Base-by-base conservation (phyloP, 2,888 invertebrate genomes). In the Eristalis intricaria region DNA sequence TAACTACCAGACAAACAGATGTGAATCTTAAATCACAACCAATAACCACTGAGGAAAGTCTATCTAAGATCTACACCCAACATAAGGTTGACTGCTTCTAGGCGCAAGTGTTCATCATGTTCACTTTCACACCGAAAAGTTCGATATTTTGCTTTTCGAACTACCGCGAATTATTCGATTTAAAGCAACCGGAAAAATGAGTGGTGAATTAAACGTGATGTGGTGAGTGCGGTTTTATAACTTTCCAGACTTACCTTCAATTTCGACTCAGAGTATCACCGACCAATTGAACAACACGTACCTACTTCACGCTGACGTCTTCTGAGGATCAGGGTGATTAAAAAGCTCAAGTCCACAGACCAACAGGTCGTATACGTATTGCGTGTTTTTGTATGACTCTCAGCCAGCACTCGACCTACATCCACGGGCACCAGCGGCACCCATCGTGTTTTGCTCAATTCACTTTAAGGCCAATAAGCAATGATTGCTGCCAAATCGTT, bases 401-500 rank as follows among this genome's bases (percentile, higher is more conserved):
- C 50, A 19, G 19, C 2, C 50, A 50, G 50, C 50, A 50, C 50
- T 50, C 50, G 50, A 50, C 50, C 50, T 19, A 50, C 50, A 19
- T 50, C 50, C 50, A 50, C 8, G 8, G 50, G 50, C 19, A 26
- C 26, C 26, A 5, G 19, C 8, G 8, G 19, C 8, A 50, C 5
- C n/a, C 19, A 19, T 19, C 19, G 50, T 19, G 19, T 19, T 50
- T 50, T 50, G 50, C 50, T 19, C 19, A 50, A 19, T 19, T 50
- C 50, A 19, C 8, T 50, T 19, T 50, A 50, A 50, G 50, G 50
- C 50, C 50, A 50, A 19, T 50, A n/a, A 50, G 50, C 19, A 19
- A 19, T 19, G 19, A 61, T 29, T 61, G 61, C 43, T 70, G 40
- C 38, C 23, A 61, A 71, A 71, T 38, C n/a, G 40, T 26, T 61